Conservation (phyloP, 2,888 invertebrate species). For the Coelinius sp. region DNA sequence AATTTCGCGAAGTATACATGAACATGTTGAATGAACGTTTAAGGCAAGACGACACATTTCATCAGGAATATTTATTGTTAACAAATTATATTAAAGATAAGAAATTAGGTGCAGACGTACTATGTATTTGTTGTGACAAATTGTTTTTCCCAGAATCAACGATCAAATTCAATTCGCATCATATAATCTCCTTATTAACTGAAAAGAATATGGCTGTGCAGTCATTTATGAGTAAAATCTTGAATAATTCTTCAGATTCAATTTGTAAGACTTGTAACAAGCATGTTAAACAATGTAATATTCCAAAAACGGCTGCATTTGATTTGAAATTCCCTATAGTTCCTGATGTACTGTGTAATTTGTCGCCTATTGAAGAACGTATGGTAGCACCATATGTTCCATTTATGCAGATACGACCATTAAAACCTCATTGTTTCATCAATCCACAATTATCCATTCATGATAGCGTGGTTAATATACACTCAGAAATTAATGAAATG, state of each 20-base stretch:
- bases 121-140: background rate
- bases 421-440: conserved; percentile 52
- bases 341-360: conserved; percentile 46
- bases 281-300: background rate
- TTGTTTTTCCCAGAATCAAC: background rate
- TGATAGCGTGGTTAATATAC: conserved; percentile 53
- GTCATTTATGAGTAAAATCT: background rate
- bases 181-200: background rate
- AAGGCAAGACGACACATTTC: background rate
- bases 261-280: background rate
- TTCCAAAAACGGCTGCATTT: background rate
- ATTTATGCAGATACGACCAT: too few species aligned
- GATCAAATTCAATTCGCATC: background rate
- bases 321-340: conserved; percentile 47
- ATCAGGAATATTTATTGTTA: background rate
- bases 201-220: background rate
- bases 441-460: conserved; percentile 57
- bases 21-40: background rate
- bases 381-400: conserved; percentile 59
- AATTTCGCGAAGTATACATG: background rate
- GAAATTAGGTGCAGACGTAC: background rate
- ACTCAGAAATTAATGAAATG: conserved; percentile 42
- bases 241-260: background rate
- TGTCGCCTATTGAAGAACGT: conserved; percentile 59
- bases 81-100: background rate